Evolutionary conservation across 1,140 invertebrate species (phyloP).

Genomic region (Sitophilus oryzae): DNA sequence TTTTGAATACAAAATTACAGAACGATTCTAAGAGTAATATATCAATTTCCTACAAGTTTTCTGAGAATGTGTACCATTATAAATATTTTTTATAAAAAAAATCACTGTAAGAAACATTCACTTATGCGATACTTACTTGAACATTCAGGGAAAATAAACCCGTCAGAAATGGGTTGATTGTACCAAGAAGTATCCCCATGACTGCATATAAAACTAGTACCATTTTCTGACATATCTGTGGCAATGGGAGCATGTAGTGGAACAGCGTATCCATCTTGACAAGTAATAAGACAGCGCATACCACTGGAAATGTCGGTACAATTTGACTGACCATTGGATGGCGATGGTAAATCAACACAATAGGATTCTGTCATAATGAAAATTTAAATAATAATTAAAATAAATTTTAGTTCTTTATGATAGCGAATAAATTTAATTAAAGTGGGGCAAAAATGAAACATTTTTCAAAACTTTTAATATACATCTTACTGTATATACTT

Average conservation of each 20-base stretch:
- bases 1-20: too few species aligned
- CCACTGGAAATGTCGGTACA: constrained; percentile 48
- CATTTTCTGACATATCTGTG: constrained; percentile 18
- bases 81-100: too few species aligned
- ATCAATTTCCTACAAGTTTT: too few species aligned
- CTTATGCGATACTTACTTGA: constrained; percentile 38
- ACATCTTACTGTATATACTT: too few species aligned
- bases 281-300: constrained; percentile 53
- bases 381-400: too few species aligned
- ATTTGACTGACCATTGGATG: constrained; percentile 52
- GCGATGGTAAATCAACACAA: constrained; percentile 51
- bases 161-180: constrained; percentile 33
- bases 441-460: too few species aligned
- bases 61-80: too few species aligned
- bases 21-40: too few species aligned
- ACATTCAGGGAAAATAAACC: constrained; percentile 51
- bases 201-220: constrained; percentile 34
- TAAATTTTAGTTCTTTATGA: not conserved
- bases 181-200: constrained; percentile 38
- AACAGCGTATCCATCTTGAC: constrained; percentile 58
- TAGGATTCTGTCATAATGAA: constrained; percentile 55
- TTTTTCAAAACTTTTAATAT: too few species aligned
- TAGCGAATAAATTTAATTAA: not conserved
- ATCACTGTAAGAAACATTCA: too few species aligned
- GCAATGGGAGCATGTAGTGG: constrained; percentile 25